Base-by-base conservation (phyloP, 2,113 vertebrate species). In the Hippocampus comes region DNA sequence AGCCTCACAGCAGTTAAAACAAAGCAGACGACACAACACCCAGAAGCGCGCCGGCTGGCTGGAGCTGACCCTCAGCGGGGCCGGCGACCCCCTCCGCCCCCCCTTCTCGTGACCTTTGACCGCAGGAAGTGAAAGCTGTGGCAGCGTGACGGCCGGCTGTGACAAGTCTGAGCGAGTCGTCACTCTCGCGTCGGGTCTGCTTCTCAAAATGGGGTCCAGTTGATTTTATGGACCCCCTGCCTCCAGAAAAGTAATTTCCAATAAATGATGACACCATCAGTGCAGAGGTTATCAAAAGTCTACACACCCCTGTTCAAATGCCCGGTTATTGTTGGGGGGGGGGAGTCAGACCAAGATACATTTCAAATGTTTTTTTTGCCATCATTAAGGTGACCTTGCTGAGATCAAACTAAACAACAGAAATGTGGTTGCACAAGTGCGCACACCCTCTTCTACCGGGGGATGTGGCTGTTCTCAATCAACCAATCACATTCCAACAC, bases 11-110 rank as follows among this genome's bases (percentile, higher is more conserved):
- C 76, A 78, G 82, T 80, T 90, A 76, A 91, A 87, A 89, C 83
- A 88, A 87, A 86, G 76, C 86, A 85, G 87, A 89, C 86, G 86
- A 88, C 87, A 88, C 89, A 89, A 76, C 80, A 73, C 7, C n/a
- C 5, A 3, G 42, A 79, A 76, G 77, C 67, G 21, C 1, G 60
- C 67, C 2, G 11, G 80, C 43, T 63, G 30, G 68, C 71, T 49
- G 69, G 78, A 77, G 76, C 73, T 89, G 89, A 90, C 87, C 89
- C 85, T 73, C 74, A 27, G 65, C 68, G 41, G 78, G 82, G 75
- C 84, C 48, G 63, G 70, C 72, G 88, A 89, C 88, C 81, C 18
- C 34, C 30, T 30, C 30, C 34, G 34, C 30, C 30, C 30, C 30
- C 5, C 30, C 4, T 4, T 0, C 23, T 41, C 48, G 9, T 81